Conservation (phyloP, 2,797 vertebrate genomes). For the Neomorphus geoffroyi region DNA sequence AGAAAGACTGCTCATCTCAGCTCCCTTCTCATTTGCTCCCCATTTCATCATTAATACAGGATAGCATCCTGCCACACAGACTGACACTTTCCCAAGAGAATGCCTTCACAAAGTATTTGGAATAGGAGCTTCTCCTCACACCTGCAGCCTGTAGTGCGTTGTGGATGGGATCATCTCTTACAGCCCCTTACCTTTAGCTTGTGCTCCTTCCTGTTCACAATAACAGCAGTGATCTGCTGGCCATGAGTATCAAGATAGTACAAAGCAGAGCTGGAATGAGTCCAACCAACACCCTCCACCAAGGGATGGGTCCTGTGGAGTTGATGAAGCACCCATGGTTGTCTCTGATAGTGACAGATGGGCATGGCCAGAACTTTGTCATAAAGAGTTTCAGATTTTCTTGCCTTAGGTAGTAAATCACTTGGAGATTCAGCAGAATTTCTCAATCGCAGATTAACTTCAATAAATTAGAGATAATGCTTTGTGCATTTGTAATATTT, state of each 20-base stretch:
- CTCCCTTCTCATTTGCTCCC: no score
- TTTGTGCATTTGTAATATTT: no score
- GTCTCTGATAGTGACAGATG: no score
- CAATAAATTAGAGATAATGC: no score
- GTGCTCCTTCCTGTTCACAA: conserved; percentile 96
- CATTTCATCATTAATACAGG: background rate
- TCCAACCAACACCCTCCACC: conserved; percentile 92
- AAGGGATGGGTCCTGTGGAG: conserved; percentile 92
- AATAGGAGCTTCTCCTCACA: background rate
- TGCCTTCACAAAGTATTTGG: fast-evolving
- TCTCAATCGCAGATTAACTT: no score
- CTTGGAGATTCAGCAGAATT: no score
- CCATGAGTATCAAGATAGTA: conserved; percentile 98
- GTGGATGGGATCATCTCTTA: no score
- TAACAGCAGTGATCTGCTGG: conserved; percentile 96
- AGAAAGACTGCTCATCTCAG: no score
- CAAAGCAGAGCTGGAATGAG: conserved; percentile 92
- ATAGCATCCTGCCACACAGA: background rate
- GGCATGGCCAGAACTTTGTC: no score
- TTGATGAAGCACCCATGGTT: conserved; percentile 95
- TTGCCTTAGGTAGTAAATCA: no score
- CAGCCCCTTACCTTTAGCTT: conserved; percentile 84
- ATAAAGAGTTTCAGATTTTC: no score
- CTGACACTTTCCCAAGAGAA: fast-evolving
- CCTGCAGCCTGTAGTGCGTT: fast-evolving